Conservation (phyloP, 2,113 vertebrate species). For the Xenopus tropicalis region UCB_Xtro_10.0 CM004444.2:140270501-140271000, state of each 20-base stretch:
- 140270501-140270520: too few species aligned
- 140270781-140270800: slow-evolving; percentile 82
- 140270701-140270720: not conserved
- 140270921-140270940: slow-evolving; percentile 36
- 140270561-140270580: too few species aligned
- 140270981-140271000: slow-evolving; percentile 33
- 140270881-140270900: slow-evolving; percentile 24
- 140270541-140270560: too few species aligned
- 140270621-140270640: too few species aligned
- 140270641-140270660: too few species aligned
- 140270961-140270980: slow-evolving; percentile 34
- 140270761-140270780: slow-evolving; percentile 35
- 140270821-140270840: slow-evolving; percentile 45
- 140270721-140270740: not conserved
- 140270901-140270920: slow-evolving; percentile 46
- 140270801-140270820: slow-evolving; percentile 76
- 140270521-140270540: too few species aligned
- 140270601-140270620: too few species aligned
- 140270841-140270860: slow-evolving; percentile 63
- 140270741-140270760: slow-evolving; percentile 4
- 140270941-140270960: slow-evolving; percentile 34
- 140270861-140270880: slow-evolving; percentile 61
- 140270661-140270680: too few species aligned
- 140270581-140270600: too few species aligned
- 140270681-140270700: too few species aligned